Conservation (phyloP, 2,113 vertebrate species). For the Macrotis lagotis region DNA sequence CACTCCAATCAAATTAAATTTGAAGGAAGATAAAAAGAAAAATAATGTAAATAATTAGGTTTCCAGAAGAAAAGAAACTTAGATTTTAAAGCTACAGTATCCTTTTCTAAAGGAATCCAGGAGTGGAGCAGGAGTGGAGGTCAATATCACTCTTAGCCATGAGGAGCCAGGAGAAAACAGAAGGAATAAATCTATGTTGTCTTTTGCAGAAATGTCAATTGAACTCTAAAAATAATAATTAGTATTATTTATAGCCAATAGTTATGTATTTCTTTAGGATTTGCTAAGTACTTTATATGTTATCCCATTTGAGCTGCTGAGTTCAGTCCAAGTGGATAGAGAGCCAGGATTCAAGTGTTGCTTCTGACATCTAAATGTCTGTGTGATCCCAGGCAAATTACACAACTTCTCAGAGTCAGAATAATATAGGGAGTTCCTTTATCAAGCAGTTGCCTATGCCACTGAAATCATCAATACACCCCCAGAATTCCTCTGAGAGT, state of each 20-base stretch:
- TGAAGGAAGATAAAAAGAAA: no score
- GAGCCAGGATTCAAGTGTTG: not conserved
- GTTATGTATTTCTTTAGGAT: not conserved
- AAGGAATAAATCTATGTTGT: not conserved
- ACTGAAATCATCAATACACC: not conserved
- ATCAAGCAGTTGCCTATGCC: not conserved
- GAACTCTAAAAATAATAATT: not conserved
- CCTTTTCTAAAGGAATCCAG: rapidly evolving
- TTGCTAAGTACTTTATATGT: not conserved
- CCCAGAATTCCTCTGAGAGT: not conserved
- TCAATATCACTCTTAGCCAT: rapidly evolving
- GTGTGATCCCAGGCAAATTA: not conserved
- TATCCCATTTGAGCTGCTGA: not conserved
- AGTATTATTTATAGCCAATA: not conserved
- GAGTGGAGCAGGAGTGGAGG: no score
- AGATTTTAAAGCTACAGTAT: not conserved
- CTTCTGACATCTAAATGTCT: not conserved
- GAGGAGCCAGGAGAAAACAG: not conserved
- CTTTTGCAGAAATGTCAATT: not conserved
- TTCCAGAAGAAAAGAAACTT: not conserved
- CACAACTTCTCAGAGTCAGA: not conserved
- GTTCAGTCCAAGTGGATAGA: not conserved
- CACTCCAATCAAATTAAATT: not conserved
- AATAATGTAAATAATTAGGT: not conserved
- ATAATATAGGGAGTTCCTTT: not conserved